phyloP scores from a whole-genome alignment of 2,797 vertebrate species.

The Microchirus variegatus region DNA sequence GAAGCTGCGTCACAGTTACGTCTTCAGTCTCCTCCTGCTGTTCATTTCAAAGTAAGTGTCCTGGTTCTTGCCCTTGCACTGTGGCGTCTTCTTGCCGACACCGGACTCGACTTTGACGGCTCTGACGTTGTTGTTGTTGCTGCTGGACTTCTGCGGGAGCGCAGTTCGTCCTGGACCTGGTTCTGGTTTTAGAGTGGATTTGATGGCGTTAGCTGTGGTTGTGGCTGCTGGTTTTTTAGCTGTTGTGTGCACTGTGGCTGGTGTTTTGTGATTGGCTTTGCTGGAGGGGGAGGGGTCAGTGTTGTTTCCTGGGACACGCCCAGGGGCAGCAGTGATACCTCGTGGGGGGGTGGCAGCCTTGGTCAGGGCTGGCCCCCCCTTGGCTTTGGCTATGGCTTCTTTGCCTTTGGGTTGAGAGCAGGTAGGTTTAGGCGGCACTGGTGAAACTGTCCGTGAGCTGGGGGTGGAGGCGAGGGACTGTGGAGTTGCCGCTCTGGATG shows the following conservation, averaged over 20 bases:
- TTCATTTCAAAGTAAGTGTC: slow-evolving; percentile 92
- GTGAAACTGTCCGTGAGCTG: slow-evolving; percentile 49
- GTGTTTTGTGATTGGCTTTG: slow-evolving; percentile 79
- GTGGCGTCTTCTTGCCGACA: slow-evolving; percentile 59
- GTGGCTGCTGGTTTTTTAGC: slow-evolving; percentile 35
- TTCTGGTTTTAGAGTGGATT: slow-evolving; percentile 20
- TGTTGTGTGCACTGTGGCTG: slow-evolving; percentile 38
- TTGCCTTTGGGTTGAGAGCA: slow-evolving; percentile 34
- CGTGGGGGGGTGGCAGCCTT: slow-evolving; percentile 35
- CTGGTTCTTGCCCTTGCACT: slow-evolving; percentile 73
- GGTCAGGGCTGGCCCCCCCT: slow-evolving; percentile 20
- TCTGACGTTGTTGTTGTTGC: slow-evolving; percentile 37
- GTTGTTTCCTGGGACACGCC: slow-evolving; percentile 60
- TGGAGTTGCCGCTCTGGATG: slow-evolving; percentile 6
- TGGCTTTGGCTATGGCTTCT: slow-evolving; percentile 52
- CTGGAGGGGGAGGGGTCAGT: slow-evolving; percentile 72
- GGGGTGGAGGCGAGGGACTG: slow-evolving; percentile 43
- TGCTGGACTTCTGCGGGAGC: slow-evolving; percentile 31
- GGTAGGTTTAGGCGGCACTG: slow-evolving; percentile 28
- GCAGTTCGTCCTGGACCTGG: neutral
- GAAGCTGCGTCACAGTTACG: slow-evolving; percentile 49
- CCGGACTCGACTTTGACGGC: slow-evolving; percentile 34
- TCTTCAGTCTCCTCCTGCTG: slow-evolving; percentile 84
- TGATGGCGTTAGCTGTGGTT: slow-evolving; percentile 41
- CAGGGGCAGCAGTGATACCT: slow-evolving; percentile 5